Base-by-base conservation (phyloP, 2,797 vertebrate genomes). In the Hippocampus kuda region DNA sequence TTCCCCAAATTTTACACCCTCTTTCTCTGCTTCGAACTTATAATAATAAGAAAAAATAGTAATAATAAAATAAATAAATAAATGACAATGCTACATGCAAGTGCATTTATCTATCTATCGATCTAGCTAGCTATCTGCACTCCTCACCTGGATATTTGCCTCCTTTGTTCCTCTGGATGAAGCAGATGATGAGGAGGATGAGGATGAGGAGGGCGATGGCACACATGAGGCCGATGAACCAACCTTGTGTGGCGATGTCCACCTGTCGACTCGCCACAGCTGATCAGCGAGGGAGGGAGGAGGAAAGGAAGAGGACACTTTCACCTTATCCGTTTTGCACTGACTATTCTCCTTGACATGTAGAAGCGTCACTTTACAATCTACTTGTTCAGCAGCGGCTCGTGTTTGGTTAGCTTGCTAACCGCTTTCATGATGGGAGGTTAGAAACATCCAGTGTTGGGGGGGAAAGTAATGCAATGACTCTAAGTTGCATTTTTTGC, bases 141-240 rank as follows among this genome's bases (percentile, higher is more conserved):
- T 38, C 6, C 24, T 48, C n/a, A 98, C 97, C 97, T 77, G 97
- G 96, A 79, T 99, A 99, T 90, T 99, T 99, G 54, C 97, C 97
- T 84, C 97, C 97, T 72, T 98, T 98, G 84, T 98, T 99, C 79
- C 97, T 94, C 90, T 94, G 92, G 88, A 99, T 96, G 89, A 99
- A 99, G 89, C 97, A 99, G 90, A 98, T 92, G 65, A 99, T 98
- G 84, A 99, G 90, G 71, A 99, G 93, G 85, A 99, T 92, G 80
- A 99, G 91, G 88, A 99, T 96, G 75, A 99, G 94, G 74, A 99
- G 93, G 64, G 95, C 96, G 5, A 99, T 95, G 77, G 96, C 97
- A 77, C 96, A 99, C 97, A 99, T 99, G 18, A 99, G 93, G 70
- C 97, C 96, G 72, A 99, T 99, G 91, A 99, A 99, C 97, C 97